phyloP scores from a whole-genome alignment of 2,888 invertebrate species.

The Isotomurus palustris region DNA sequence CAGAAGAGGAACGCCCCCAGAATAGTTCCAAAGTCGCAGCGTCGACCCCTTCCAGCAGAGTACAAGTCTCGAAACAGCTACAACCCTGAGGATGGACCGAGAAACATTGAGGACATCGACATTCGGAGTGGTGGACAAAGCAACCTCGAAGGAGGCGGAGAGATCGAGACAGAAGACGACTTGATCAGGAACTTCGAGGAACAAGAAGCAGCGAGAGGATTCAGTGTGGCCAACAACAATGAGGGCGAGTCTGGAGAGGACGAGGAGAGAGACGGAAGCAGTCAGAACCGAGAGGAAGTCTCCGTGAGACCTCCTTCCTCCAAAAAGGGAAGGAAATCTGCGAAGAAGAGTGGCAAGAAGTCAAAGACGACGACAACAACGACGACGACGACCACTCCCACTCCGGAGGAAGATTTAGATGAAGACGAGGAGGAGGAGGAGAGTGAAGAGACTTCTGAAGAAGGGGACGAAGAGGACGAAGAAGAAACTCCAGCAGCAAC shows the following conservation, averaged over 20 bases:
- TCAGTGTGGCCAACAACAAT: slow-evolving; percentile 47
- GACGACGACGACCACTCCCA: slow-evolving; percentile 22
- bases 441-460: slow-evolving; percentile 6
- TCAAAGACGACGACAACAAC: slow-evolving; percentile 10
- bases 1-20: slow-evolving; percentile 36
- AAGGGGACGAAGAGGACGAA: slow-evolving; percentile 17
- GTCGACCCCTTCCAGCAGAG: slow-evolving; percentile 28
- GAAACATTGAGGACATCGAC: slow-evolving; percentile 9
- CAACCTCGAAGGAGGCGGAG: too few relatives aligned
- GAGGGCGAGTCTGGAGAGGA: slow-evolving; percentile 48
- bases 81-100: not conserved
- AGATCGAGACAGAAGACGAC: slow-evolving; percentile 4
- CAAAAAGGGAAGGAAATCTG: slow-evolving; percentile 3
- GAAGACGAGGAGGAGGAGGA: slow-evolving; percentile 3
- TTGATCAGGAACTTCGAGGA: slow-evolving; percentile 62
- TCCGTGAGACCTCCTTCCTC: slow-evolving; percentile 10
- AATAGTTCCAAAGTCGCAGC: slow-evolving; percentile 36
- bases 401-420: slow-evolving; percentile 1
- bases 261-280: slow-evolving; percentile 37
- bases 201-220: slow-evolving; percentile 43
- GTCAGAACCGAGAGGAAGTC: slow-evolving; percentile 28
- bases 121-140: too few relatives aligned
- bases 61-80: slow-evolving; percentile 18
- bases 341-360: slow-evolving; percentile 14
- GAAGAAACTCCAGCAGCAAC: slow-evolving; percentile 24